Percentiles rank a stretch among this genome's conserved stretches.
Conservation (phyloP, 1,140 invertebrate genomes). For the roundworm (Caenorhabditis elegans) region WBcel235 BX284604.4:13447501-13448000, state of each 20-base stretch:
- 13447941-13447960: background rate
- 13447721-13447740: background rate
- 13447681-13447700: slow-evolving; percentile 76
- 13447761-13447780: slow-evolving; percentile 69
- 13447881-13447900: slow-evolving; percentile 87
- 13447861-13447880: slow-evolving; percentile 82
- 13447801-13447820: slow-evolving; percentile 78
- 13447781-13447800: slow-evolving; percentile 85
- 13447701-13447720: slow-evolving; percentile 67
- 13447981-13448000: slow-evolving; percentile 87
- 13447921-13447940: slow-evolving; percentile 70
- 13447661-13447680: slow-evolving; percentile 81
- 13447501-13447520: slow-evolving; percentile 4
- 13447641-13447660: slow-evolving; percentile 76
- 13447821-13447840: slow-evolving; percentile 89
- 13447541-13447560: slow-evolving; percentile 31
- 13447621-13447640: slow-evolving; percentile 77
- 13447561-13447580: slow-evolving; percentile 31
- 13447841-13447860: slow-evolving; percentile 85
- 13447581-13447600: slow-evolving; percentile 30
- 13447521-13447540: background rate
- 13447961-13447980: slow-evolving; percentile 83
- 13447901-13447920: slow-evolving; percentile 83
- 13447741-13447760: slow-evolving; percentile 41
- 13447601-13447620: slow-evolving; percentile 71